phyloP scores from a whole-genome alignment of 2,888 invertebrate genomes.

The Epicampocera succincta region DNA sequence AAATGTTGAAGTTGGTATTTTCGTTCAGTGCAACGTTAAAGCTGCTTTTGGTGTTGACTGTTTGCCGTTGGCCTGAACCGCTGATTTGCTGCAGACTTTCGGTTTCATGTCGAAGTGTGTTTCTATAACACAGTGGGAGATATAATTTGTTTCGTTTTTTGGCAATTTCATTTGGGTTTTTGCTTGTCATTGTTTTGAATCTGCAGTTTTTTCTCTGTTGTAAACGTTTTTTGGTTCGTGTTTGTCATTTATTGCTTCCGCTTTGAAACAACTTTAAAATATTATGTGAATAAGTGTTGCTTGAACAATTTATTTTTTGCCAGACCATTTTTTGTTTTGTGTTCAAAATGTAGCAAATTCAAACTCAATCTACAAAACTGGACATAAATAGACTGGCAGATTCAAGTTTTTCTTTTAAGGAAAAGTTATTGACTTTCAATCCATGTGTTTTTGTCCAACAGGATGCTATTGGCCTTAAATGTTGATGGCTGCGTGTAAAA shows the following conservation, averaged over 20 bases:
- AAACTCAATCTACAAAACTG: slow-evolving; percentile 14
- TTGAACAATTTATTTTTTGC: background rate
- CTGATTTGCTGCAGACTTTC: slow-evolving; percentile 52
- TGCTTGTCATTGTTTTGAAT: slow-evolving; percentile 25
- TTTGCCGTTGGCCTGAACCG: background rate
- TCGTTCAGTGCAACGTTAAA: slow-evolving; percentile 13
- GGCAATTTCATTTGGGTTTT: slow-evolving; percentile 33
- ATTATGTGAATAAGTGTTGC: slow-evolving; percentile 29
- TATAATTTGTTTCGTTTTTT: slow-evolving; percentile 20
- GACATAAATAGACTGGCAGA: slow-evolving; percentile 7
- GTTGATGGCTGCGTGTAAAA: background rate
- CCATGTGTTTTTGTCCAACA: slow-evolving; percentile 10
- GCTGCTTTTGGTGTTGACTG: slow-evolving; percentile 1
- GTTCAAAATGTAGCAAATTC: slow-evolving; percentile 29
- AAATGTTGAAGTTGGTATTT: slow-evolving; percentile 31
- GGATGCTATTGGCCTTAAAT: slow-evolving; percentile 52
- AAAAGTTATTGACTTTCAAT: slow-evolving; percentile 51
- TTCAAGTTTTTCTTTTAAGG: slow-evolving; percentile 56
- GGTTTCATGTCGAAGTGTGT: slow-evolving; percentile 55
- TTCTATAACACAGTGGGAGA: slow-evolving; percentile 36
- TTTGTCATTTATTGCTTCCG: slow-evolving; percentile 66
- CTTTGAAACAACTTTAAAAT: slow-evolving; percentile 41
- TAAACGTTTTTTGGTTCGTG: slow-evolving; percentile 44
- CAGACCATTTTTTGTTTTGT: slow-evolving; percentile 1
- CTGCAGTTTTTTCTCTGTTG: slow-evolving; percentile 4